Evolutionary conservation across 1,140 invertebrate genomes (phyloP).

Genomic region (Amyelois transitella): DNA sequence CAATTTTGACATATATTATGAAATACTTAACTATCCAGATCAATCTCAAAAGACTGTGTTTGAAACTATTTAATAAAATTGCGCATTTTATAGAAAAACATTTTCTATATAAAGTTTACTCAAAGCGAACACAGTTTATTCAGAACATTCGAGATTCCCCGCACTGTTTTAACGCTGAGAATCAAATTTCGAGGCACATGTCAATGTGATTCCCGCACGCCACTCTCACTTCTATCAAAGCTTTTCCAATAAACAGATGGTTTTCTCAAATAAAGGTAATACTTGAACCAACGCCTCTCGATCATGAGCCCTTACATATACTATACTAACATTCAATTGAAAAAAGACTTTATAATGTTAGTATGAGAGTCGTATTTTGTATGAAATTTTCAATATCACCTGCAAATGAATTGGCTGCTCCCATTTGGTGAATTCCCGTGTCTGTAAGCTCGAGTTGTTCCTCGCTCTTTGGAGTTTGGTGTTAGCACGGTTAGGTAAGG

Average conservation of each 20-base stretch:
- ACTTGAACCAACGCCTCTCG: slow-evolving; percentile 7
- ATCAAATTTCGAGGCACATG: not conserved
- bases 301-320: slow-evolving; percentile 6
- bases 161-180: not conserved
- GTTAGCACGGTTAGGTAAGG: not conserved
- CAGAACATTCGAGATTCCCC: too few relatives aligned
- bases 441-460: not conserved
- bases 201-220: not conserved
- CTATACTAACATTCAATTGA: not conserved
- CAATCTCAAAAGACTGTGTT: too few relatives aligned
- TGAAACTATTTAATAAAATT: too few relatives aligned
- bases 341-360: not conserved
- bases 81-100: too few relatives aligned
- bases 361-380: not conserved
- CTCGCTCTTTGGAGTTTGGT: not conserved
- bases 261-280: not conserved
- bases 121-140: too few relatives aligned
- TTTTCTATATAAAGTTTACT: too few relatives aligned
- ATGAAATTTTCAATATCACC: not conserved
- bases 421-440: slow-evolving; percentile 5
- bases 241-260: not conserved
- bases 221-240: not conserved
- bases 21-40: too few relatives aligned
- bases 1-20: too few relatives aligned
- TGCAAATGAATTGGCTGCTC: slow-evolving; percentile 8